phyloP scores from a whole-genome alignment of 2,888 invertebrate species.

The Callosobruchus maculatus region DNA sequence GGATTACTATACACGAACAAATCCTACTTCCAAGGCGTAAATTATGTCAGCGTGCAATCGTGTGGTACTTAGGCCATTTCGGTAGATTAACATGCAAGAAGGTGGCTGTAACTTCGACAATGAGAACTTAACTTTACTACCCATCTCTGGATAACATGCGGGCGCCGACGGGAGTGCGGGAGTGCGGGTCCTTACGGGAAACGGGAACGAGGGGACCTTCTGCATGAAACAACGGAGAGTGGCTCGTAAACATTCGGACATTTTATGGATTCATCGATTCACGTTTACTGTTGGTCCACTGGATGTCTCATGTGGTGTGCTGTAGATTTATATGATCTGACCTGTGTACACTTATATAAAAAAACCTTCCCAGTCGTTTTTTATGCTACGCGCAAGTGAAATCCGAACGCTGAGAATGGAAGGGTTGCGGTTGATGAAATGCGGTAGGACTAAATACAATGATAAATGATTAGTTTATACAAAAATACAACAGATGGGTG shows the following conservation, averaged over 20 bases:
- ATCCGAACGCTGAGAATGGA: too few species aligned
- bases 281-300: not conserved
- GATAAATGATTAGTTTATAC: too few species aligned
- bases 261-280: not conserved
- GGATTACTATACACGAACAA: slow-evolving; percentile 42
- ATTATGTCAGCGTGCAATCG: slow-evolving; percentile 50
- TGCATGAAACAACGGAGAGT: not conserved
- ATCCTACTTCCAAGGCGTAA: slow-evolving; percentile 47
- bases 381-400: too few species aligned
- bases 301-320: not conserved
- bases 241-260: not conserved
- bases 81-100: slow-evolving; percentile 44
- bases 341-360: too few species aligned
- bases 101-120: slow-evolving; percentile 40
- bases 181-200: not conserved
- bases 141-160: not conserved
- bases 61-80: slow-evolving; percentile 47
- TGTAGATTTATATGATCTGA: too few species aligned
- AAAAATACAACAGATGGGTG: too few species aligned
- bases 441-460: too few species aligned
- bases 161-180: not conserved
- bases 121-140: slow-evolving; percentile 46
- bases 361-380: too few species aligned
- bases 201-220: not conserved
- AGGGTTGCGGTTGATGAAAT: too few species aligned